Base-by-base conservation (phyloP, 2,888 invertebrate species). In the Gastrophysa polygoni region DNA sequence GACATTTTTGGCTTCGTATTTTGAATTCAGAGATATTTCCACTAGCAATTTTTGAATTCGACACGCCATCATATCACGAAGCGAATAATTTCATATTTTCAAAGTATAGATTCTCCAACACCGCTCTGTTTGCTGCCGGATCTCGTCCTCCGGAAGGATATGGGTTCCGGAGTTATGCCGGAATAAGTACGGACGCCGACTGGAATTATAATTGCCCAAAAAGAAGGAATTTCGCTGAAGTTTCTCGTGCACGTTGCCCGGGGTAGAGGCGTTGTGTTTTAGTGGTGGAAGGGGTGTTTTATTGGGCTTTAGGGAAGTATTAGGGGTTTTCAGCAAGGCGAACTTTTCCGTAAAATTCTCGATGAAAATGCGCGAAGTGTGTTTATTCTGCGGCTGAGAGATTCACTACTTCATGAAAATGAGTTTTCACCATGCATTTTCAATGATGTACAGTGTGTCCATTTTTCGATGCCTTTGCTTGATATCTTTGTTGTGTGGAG, bases 121-220 rank as follows among this genome's bases (percentile, higher is more conserved):
- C 52, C 24, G 7, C 38, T 24, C 48, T 29, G 56, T 32, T 32
- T 4, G 29, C 29, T 10, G 18, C 29, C 29, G 18, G 20, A 52
- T 20, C 34, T 51, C n/a, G n/a, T n/a, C n/a, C 34, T 7, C 34
- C 38, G 21, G 38, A 38, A 48, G 46, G 66, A 64, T 67, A 63
- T n/a, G n/a, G 63, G 63, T 64, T 64, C 59, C 62, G 56, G 63
- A 52, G 46, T 57, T 43, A 8, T 32, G 29, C 29, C 54, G 34
- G 43, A 61, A 38, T 49, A 67, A 59, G 47, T 57, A 49, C 48
- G 24, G 55, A 61, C 63, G 59, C 52, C 67, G 60, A 62, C 55
- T 62, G 61, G 68, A 69, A 68, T 70, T 70, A 63, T 70, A 70
- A 69, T 70, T 68, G 68, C 68, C 50, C 38, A 43, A 44, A 62